Evolutionary conservation across 1,140 invertebrate species (phyloP).

Genomic region (Prorops nasuta): DNA sequence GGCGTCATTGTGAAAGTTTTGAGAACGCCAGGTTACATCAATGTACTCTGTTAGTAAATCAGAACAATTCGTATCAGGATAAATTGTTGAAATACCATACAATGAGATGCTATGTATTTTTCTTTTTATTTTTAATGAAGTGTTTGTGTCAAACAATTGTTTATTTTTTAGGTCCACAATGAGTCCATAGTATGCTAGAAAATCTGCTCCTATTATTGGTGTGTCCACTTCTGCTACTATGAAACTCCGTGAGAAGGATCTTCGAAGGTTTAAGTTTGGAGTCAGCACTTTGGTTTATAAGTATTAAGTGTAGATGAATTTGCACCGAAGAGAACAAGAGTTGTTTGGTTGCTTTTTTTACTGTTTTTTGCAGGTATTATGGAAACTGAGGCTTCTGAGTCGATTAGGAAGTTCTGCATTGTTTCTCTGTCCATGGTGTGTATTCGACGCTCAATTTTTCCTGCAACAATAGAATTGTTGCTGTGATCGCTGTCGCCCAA

Average conservation of each 20-base stretch:
- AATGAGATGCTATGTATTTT: not conserved
- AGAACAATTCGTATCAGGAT: not conserved
- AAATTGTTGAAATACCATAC: not conserved
- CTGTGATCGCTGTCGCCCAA: not conserved
- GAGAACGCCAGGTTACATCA: not conserved
- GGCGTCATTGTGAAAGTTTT: too few relatives aligned
- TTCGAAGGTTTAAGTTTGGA: conserved; percentile 30
- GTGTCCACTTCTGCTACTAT: conserved; percentile 35
- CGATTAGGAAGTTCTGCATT: not conserved
- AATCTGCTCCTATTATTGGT: conserved; percentile 46
- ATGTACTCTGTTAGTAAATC: not conserved
- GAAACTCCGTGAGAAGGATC: conserved; percentile 36
- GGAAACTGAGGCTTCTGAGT: not conserved
- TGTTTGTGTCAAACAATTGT: conserved; percentile 30
- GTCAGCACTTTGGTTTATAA: conserved; percentile 32
- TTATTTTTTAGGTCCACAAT: conserved; percentile 33
- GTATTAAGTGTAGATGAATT: conserved; percentile 28
- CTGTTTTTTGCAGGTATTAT: not conserved
- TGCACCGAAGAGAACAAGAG: conserved; percentile 11
- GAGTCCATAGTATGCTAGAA: conserved; percentile 34
- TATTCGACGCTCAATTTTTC: too few relatives aligned
- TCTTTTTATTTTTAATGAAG: not conserved
- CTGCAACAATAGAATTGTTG: too few relatives aligned
- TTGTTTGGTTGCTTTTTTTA: not conserved
- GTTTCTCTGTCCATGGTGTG: not conserved